Base-by-base conservation (phyloP, 2,888 invertebrate genomes). In the Clanis bilineata region DNA sequence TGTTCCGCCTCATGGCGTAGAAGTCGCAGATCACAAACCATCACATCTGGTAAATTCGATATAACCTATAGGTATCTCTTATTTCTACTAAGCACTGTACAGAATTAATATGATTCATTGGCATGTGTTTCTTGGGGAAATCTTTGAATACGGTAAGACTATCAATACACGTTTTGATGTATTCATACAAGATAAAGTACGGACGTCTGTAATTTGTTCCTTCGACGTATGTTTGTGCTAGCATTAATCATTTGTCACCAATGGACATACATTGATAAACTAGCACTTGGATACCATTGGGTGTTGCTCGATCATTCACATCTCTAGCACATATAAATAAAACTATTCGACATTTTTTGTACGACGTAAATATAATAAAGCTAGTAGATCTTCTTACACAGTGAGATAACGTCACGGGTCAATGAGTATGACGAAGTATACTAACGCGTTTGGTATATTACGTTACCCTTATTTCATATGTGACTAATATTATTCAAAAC, bases 171-270 rank as follows among this genome's bases (percentile, higher is more conserved):
- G 70, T 72, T 73, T 77, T 83, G 83, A 87, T 82, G 70, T 76
- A 88, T 85, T 68, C 65, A 63, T 67, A 70, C 64, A 61, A 72
- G 86, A 89, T 85, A 85, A 80, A 73, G 71, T 74, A 73, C 73
- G 66, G 82, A 84, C 85, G 75, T 72, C 64, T 68, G 74, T 79
- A 78, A 88, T 89, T 85, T 87, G 86, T 88, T 83, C 77, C 76
- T 75, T 77, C 76, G 73, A 79, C 71, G 77, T 70, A 71, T 72
- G 79, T 86, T 85, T 82, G 81, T 83, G 71, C 67, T 71, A 58
- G 62, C 72, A 83, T 86, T 76, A 76, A 86, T 86, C 83, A 82
- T 81, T 82, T 74, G 79, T 79, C 77, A 74, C 61, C 75, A 76
- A 73, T 73, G 74, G 56, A 43, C 56, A 15, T 57, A 28, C 56